Base-by-base conservation (phyloP, 2,797 vertebrate species). In the Acanthornis magna region DNA sequence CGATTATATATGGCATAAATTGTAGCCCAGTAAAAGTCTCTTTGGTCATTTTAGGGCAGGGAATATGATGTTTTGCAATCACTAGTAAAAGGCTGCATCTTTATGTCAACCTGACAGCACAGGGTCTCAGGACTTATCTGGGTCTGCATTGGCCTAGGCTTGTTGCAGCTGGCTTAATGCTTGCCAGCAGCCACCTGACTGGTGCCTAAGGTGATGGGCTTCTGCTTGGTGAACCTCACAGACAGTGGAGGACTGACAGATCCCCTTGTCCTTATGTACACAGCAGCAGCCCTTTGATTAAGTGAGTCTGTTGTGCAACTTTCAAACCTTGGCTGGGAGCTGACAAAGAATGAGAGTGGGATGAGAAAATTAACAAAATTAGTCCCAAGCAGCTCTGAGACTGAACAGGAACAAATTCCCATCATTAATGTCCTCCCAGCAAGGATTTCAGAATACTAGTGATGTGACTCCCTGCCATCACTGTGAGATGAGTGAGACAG, bases 1-100 rank as follows among this genome's bases (percentile, higher is more conserved):
- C 92, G 87, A 83, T 89, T 85, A 85, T 50, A 83, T 57, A 80
- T 20, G 54, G 75, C 88, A 81, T 77, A 92, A 95, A 88, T 26
- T 77, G 54, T 68, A 74, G 47, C n/a, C 54, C 14, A 34, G 47
- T 57, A 85, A 95, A 82, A 95, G 71, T 72, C 1, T 63, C 58
- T 77, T 80, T 27, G 51, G 54, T 45, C 54, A 30, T 62, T 91
- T 95, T 60, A 91, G 60, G 48, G 81, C 18, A 54, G 47, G 26
- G 18, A 81, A 72, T 79, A 36, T 13, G 22, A 34, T 38, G 53
- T 83, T 92, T 63, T 2, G 0, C 48, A 36, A 27, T 66, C 36
- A 40, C 60, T 79, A 62, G 34, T 55, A 76, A 87, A 77, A 91
- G 48, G 32, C 51, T 82, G 40, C 43, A 87, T 40, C 54, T 93